Conservation (phyloP, 1,140 invertebrate species). For the Drosophila nebulosa region DNA sequence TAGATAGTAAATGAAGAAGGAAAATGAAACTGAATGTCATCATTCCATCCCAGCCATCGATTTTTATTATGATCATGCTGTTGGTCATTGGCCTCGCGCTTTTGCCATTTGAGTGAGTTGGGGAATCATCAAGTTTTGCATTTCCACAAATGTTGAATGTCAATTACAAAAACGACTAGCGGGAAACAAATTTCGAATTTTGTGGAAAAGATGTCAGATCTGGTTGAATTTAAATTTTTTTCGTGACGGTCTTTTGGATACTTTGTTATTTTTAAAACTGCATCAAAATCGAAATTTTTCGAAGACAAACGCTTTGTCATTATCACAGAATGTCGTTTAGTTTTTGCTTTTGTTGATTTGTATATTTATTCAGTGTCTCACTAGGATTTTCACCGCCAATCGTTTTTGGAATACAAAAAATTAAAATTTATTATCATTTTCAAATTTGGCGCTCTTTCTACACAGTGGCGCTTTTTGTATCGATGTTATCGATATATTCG, state of each 20-base stretch:
- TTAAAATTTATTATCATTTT: neutral
- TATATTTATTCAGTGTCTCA: too few species aligned
- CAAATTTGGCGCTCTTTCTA: neutral
- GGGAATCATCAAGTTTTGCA: neutral
- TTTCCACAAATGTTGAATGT: neutral
- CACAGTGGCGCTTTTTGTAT: neutral
- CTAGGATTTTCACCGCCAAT: too few species aligned
- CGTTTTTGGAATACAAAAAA: too few species aligned
- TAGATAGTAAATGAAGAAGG: neutral
- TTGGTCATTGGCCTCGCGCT: neutral
- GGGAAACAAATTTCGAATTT: too few species aligned
- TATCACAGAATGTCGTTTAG: too few species aligned
- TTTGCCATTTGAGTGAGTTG: neutral
- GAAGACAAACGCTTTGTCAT: too few species aligned
- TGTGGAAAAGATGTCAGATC: too few species aligned
- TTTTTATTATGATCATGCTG: neutral
- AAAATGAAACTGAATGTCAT: conserved; percentile 54
- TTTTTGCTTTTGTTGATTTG: too few species aligned
- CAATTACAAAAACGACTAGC: neutral
- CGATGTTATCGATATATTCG: neutral
- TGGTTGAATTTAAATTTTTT: too few species aligned
- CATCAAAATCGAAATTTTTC: too few species aligned
- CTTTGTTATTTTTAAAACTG: too few species aligned
- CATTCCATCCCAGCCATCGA: neutral
- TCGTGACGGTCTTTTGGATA: too few species aligned